Evolutionary conservation across 2,888 invertebrate species (phyloP).

Genomic region (Orchesellides sinensis): DNA sequence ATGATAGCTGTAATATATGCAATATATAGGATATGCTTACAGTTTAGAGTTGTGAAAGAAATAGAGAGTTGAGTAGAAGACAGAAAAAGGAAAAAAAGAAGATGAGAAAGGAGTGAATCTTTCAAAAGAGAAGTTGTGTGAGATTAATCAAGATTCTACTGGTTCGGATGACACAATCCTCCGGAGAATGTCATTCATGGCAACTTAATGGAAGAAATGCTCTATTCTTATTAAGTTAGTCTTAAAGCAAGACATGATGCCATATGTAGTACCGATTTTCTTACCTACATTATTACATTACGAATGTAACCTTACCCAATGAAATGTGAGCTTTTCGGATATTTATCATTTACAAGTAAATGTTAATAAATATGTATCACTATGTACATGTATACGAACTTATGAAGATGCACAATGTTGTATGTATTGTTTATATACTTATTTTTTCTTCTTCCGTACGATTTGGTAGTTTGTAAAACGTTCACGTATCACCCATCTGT

Average conservation of each 20-base stretch:
- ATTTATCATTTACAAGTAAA: background rate
- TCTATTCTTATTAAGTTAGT: conserved; percentile 55
- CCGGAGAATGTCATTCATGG: conserved; percentile 62
- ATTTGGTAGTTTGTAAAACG: too few species aligned
- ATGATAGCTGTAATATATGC: background rate
- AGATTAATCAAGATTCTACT: conserved; percentile 67
- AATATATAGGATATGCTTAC: conserved; percentile 5
- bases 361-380: too few species aligned
- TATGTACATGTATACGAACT: too few species aligned
- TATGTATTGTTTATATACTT: too few species aligned
- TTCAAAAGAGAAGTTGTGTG: conserved; percentile 49
- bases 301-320: conserved; percentile 16
- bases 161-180: conserved; percentile 59
- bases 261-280: background rate
- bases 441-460: too few species aligned
- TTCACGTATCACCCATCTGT: too few species aligned
- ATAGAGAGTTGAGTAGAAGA: background rate
- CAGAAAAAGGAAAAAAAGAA: conserved; percentile 14
- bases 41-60: conserved; percentile 11
- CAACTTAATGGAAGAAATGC: conserved; percentile 63
- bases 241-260: too few species aligned
- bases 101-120: conserved; percentile 44
- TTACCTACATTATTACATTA: conserved; percentile 6
- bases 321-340: conserved; percentile 36
- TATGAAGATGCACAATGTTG: too few species aligned